Evolutionary conservation across 2,888 invertebrate species (phyloP), one percentile per base, ranked within the genome.

Genomic region (Cacoxenus indagator): DNA sequence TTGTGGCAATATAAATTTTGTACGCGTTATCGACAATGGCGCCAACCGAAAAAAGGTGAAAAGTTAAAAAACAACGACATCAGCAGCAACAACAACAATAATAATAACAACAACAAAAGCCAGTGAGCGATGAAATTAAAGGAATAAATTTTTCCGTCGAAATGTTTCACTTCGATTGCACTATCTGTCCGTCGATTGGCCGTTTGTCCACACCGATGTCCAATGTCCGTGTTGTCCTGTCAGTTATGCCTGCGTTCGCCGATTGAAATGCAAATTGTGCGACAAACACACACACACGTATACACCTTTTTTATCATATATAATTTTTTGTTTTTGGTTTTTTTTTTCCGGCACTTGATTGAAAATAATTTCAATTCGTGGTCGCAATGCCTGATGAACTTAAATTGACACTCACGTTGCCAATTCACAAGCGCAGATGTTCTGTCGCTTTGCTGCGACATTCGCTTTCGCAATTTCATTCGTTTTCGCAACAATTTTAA

Each of bases 1-100:
- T 82, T 82, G 80, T 81, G 80, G 80, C 78, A 76, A 82, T 82
- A 81, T 81, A 79, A 81, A 82, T 81, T 81, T 81, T 78, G 81
- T 82, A 77, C 75, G 77, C 70, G 73, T 70, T 68, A 68, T 68
- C 68, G 70, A 29, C 27, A 17, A 27, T 26, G 17, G 24, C 31
- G 37, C 5, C 22, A 22, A 51, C 22, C 8, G 37, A 37, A 62
- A 45, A 43, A 62, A 62, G 43, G 45, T 45, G 37, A 43, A 62
- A 62, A 62, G 43, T 43, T 62, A 24, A 62, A 62, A 62, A 59
- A 27, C 31, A 59, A 59, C 31, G 17, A 11, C 19, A 31, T n/a
- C n/a, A n/a, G n/a, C n/a, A n/a, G n/a, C n/a, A n/a, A n/a, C n/a
- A n/a, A n/a, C n/a, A n/a, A n/a, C n/a, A n/a, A n/a, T n/a, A n/a